Base-by-base conservation (phyloP, 2,888 invertebrate genomes). In the Subacronicta megacephala region DNA sequence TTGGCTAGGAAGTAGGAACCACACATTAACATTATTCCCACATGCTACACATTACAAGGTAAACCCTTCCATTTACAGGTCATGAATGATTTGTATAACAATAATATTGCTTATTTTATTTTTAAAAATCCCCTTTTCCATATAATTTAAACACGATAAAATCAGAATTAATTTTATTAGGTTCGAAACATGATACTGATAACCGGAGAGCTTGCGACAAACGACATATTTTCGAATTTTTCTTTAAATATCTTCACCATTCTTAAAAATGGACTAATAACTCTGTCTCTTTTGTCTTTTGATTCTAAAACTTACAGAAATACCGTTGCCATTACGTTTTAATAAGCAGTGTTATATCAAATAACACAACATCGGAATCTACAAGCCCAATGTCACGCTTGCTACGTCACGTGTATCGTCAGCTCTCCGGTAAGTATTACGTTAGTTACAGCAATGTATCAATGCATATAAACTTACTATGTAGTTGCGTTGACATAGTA, bases 61-160 rank as follows among this genome's bases (percentile, higher is more conserved):
- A 37, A 42, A 26, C 7, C 12, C 3, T 38, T 0, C 1, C 9
- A 26, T 36, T 12, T 37, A 23, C 35, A n/a, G n/a, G 18, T 38
- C 13, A 29, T 13, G 6, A 29, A 59, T 36, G 40, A 49, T 35
- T 49, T 50, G 17, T 33, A 42, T 12, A 20, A 50, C 26, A 59
- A 44, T 26, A 26, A 33, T 45, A 50, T 41, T 36, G 16, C 31
- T 44, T 49, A 58, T 18, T 36, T 46, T 45, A 23, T n/a, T n/a
- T n/a, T n/a, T 31, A 31, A n/a, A 31, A 31, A 41, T 38, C 17
- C 15, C 41, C 36, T 7, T 17, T 40, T 31, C 38, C 56, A 16
- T 51, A 47, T 5, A 62, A 62, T 52, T 56, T 53, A 37, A 53
- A 47, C 50, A 63, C 41, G 23, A 23, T 41, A 31, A 26, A 12